Conservation (phyloP, 2,888 invertebrate genomes). For the Eristalinus sepulchralis region DNA sequence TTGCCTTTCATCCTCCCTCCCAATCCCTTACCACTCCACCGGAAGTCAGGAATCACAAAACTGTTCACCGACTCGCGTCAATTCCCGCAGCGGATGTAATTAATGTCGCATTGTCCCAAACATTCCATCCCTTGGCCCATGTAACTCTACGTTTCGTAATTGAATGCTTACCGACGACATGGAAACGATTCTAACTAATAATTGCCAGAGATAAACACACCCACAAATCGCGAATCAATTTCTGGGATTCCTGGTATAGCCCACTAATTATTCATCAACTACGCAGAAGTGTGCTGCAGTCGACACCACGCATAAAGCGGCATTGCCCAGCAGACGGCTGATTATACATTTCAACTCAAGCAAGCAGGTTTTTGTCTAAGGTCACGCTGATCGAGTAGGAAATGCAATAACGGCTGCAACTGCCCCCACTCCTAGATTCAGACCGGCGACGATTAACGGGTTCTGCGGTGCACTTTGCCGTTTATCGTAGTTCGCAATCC, state of each 20-base stretch:
- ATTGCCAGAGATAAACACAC: not conserved
- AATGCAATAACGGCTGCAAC: not conserved
- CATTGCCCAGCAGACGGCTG: not conserved
- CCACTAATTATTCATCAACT: not conserved
- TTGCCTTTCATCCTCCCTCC: no score
- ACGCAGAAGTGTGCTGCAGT: not conserved
- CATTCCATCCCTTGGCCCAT: not conserved
- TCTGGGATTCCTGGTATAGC: not conserved
- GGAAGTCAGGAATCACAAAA: not conserved
- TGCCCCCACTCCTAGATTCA: not conserved
- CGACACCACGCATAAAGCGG: not conserved
- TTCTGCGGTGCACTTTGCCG: slow-evolving; percentile 7
- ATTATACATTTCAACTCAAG: not conserved
- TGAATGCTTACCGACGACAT: not conserved
- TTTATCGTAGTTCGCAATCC: slow-evolving; percentile 23
- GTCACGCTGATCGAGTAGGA: not conserved
- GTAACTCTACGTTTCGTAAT: not conserved
- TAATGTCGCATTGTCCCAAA: slow-evolving; percentile 4
- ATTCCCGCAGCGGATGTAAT: slow-evolving; percentile 6
- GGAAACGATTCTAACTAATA: slow-evolving; percentile 1
- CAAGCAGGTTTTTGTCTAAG: not conserved
- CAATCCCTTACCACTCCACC: not conserved
- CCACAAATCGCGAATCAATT: not conserved
- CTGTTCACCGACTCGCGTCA: not conserved
- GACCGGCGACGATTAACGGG: not conserved